These are phyloP conservation scores for Telmatochromis sp. DNA, from an alignment of 2,113 vertebrate genomes.

Conservation along the genomic window DNA sequence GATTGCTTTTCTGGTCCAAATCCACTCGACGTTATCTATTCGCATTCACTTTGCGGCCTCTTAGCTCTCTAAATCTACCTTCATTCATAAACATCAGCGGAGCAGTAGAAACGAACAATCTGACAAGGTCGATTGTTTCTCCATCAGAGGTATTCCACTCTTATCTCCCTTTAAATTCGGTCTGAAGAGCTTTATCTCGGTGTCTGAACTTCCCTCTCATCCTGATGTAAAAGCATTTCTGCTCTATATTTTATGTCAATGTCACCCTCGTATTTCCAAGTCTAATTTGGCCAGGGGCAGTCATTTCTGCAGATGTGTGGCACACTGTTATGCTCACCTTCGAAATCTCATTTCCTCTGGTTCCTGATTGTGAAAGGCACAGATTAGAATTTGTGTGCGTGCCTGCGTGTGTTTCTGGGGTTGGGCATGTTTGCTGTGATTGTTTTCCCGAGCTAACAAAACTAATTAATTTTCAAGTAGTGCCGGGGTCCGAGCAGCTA, in stretches of 20 bases:
- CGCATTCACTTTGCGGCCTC: neutral
- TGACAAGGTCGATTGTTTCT: conserved; percentile 20
- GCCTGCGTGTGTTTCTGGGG: neutral
- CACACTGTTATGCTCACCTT: conserved; percentile 2
- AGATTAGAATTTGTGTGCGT: neutral
- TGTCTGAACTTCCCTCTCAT: neutral
- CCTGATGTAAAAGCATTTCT: neutral
- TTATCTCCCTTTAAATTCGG: neutral
- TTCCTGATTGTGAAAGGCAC: conserved; percentile 20
- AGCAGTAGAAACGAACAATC: neutral
- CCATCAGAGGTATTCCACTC: neutral
- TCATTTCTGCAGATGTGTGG: conserved; percentile 5
- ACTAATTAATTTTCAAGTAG: conserved; percentile 5
- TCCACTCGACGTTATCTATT: neutral
- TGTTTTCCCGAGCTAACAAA: conserved; percentile 2
- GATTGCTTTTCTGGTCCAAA: neutral
- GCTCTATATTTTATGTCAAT: conserved; percentile 19
- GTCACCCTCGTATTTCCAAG: conserved; percentile 32
- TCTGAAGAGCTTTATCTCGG: conserved; percentile 4
- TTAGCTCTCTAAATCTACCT: neutral
- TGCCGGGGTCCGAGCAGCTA: neutral
- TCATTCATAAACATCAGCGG: neutral
- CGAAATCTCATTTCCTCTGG: conserved; percentile 20
- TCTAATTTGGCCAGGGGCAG: conserved; percentile 11
- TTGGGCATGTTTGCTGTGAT: neutral